Base-by-base conservation (phyloP, 2,797 vertebrate species). In the Babyrousa celebensis region DNA sequence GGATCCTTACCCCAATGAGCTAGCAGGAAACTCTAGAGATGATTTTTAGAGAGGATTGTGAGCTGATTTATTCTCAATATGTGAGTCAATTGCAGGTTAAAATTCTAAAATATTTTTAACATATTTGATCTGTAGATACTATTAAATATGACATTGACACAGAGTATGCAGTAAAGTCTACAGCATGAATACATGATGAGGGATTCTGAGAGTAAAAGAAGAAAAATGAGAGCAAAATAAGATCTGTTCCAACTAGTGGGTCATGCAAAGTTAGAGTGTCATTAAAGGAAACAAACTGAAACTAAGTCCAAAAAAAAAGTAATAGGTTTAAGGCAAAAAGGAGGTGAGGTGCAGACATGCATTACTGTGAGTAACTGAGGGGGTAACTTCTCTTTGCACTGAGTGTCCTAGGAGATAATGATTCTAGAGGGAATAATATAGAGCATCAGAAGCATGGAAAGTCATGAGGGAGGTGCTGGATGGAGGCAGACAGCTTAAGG, bases 11-110 rank as follows among this genome's bases (percentile, higher is more conserved):
- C 43, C 43, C 43, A 48, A 6, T 48, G 43, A 48, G 43, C 43
- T 10, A 48, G 9, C 43, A 48, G 43, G 43, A 48, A 48, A 48
- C 43, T 48, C 43, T 48, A 83, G 18, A 29, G 32, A 62, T n/a
- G 21, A 1, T 32, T 74, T 94, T 70, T 40, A 52, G 62, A 65
- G 27, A 84, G 67, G 29, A 70, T 6, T n/a, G 9, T 83, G 29
- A 83, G 12, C 23, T 92, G 3, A 18, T 75, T 90, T 14, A 83
- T 84, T 94, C 62, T 93, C 85, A 90, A 92, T 90, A 48, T 40
- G 91, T 56, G 11, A 67, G n/a, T 80, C 72, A 54, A 54, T 23
- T 88, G 17, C 18, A 83, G 25, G 32, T 43, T 60, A 79, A 84
- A 94, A 82, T 85, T 14, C 29, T 79, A 72, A 83, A 68, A 63